Conservation (phyloP, 1,140 invertebrate genomes). For the Octopus bimaculoides region DNA sequence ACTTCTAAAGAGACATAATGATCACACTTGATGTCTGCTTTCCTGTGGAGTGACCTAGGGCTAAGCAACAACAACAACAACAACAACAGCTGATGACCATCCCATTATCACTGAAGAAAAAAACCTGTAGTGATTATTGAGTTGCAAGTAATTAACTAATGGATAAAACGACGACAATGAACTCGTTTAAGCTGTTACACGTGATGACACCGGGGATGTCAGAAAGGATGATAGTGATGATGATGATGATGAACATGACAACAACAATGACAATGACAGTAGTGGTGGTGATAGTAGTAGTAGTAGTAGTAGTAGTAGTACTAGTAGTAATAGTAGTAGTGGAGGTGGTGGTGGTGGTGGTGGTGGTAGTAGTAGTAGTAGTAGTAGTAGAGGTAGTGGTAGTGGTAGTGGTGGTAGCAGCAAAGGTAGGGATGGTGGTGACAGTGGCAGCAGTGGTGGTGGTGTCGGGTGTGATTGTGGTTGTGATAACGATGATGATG, state of each 20-base stretch:
- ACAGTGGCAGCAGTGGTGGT: background rate
- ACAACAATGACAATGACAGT: slow-evolving; percentile 10
- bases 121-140: slow-evolving; percentile 30
- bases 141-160: slow-evolving; percentile 19
- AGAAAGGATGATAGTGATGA: slow-evolving; percentile 21
- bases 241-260: slow-evolving; percentile 19
- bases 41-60: too few species aligned
- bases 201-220: background rate
- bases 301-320: background rate
- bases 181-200: slow-evolving; percentile 6
- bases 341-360: too few species aligned
- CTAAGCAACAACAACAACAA: too few species aligned
- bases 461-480: too few species aligned
- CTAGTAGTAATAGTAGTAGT: background rate
- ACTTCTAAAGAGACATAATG: too few species aligned
- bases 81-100: too few species aligned
- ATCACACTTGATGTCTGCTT: too few species aligned
- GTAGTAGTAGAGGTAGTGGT: background rate
- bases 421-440: background rate
- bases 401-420: background rate
- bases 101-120: background rate
- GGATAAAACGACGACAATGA: slow-evolving; percentile 17
- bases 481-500: too few species aligned
- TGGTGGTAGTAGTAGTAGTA: background rate
- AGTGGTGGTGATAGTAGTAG: background rate